phyloP scores from a whole-genome alignment of 1,140 invertebrate species.

The Drosophila ambigua region DNA sequence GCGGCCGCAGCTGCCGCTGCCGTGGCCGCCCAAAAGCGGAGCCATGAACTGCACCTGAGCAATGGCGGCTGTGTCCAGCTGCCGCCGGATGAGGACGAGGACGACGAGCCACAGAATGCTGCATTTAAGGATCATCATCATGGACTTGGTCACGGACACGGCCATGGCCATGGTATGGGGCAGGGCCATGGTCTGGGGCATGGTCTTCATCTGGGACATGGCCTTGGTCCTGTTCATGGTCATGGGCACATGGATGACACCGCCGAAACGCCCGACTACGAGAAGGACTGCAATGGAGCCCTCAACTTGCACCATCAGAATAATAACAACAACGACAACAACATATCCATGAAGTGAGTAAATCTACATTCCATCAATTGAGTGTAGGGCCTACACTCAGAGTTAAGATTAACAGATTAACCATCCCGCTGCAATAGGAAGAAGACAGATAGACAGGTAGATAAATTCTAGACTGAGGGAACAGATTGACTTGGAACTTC shows the following conservation, averaged over 20 bases:
- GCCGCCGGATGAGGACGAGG: constrained; percentile 34
- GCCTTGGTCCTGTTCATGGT: constrained; percentile 33
- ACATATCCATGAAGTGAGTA: constrained; percentile 82
- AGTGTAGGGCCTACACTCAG: no score
- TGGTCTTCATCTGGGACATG: constrained; percentile 20
- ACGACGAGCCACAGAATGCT: constrained; percentile 27
- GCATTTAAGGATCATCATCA: constrained; percentile 53
- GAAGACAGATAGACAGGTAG: no score
- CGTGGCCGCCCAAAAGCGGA: constrained; percentile 53
- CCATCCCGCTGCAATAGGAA: no score
- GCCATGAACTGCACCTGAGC: constrained; percentile 52
- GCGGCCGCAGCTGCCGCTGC: constrained; percentile 63
- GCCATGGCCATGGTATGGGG: background rate
- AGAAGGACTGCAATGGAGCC: constrained; percentile 77
- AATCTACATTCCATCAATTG: background rate
- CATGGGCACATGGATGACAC: constrained; percentile 55
- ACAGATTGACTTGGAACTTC: no score
- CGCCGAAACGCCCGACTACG: constrained; percentile 54
- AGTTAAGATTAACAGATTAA: no score
- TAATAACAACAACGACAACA: constrained; percentile 66
- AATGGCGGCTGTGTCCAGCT: constrained; percentile 22
- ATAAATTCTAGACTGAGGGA: no score
- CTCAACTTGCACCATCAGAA: constrained; percentile 71
- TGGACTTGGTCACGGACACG: background rate
- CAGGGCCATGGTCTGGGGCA: constrained; percentile 16